A percentile compares a stretch with the other conserved stretches of the same genome.
phyloP scores from a whole-genome alignment of 2,113 vertebrate species.

The Acrocephalus kingi region DNA sequence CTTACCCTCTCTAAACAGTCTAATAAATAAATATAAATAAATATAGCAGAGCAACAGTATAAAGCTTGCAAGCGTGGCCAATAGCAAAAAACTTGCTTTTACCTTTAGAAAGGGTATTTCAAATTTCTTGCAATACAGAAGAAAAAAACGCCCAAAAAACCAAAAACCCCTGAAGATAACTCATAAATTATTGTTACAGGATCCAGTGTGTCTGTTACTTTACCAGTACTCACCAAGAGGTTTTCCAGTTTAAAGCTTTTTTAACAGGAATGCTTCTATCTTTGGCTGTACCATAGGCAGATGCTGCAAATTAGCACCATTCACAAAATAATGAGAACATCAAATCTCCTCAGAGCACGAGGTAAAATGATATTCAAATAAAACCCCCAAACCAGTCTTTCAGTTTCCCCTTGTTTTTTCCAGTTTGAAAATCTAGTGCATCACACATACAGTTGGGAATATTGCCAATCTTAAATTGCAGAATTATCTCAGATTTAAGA shows the following conservation, averaged over 20 bases:
- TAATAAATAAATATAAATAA: slow-evolving; percentile 56
- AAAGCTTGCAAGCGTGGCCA: neutral
- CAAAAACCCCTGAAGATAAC: neutral
- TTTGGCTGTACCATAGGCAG: slow-evolving; percentile 19
- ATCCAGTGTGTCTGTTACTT: neutral
- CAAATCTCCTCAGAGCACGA: neutral
- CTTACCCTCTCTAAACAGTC: neutral
- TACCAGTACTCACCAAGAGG: neutral
- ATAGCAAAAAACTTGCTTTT: neutral
- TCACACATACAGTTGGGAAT: neutral
- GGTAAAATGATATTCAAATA: neutral
- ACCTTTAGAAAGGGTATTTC: slow-evolving; percentile 10
- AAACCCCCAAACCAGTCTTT: neutral
- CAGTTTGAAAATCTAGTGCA: neutral
- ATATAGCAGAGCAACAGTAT: neutral
- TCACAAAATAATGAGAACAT: neutral
- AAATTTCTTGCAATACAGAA: neutral
- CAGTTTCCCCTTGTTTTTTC: neutral
- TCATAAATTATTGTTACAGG: neutral
- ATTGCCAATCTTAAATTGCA: neutral
- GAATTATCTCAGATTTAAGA: neutral
- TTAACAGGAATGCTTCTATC: neutral
- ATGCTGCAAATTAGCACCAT: slow-evolving; percentile 35
- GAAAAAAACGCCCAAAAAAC: neutral
- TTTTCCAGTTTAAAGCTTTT: neutral